Base-by-base conservation (phyloP, 2,113 vertebrate species). In the Phasianus colchicus region DNA sequence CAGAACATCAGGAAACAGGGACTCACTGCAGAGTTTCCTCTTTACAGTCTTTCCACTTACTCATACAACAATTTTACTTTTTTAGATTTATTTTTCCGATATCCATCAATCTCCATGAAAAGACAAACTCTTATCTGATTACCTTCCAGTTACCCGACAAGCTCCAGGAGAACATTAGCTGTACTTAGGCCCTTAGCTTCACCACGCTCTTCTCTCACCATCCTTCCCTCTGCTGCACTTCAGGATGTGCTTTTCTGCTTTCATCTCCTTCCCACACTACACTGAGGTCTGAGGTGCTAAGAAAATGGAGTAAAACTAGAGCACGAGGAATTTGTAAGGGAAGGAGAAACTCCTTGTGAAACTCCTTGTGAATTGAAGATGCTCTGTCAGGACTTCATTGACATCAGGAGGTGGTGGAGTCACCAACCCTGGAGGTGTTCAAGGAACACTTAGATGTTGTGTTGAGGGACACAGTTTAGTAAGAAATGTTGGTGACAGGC, bases 191-290 rank as follows among this genome's bases (percentile, higher is more conserved):
- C 40, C 60, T 38, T 34, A 10, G 20, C 16, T 86, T 55, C 21
- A 15, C 40, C 7, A 9, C 1, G 27, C 66, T 58, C 50, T 38
- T 42, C 63, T 38, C 43, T 43, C 63, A 3, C 12, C 32, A 2
- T 14, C 11, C 12, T 52, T 58, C 29, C 18, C 42, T 50, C 36
- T 45, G 0, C 4, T 29, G 6, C 3, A 1, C 12, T 43, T 9
- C 8, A 11, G 6, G 10, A 79, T 20, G 11, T 17, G 32, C 22
- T 77, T 52, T 52, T 58, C 14, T 65, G 1, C 8, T 58, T 36
- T 17, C 32, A 34, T 15, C 18, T 40, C 15, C 30, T 40, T 52
- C 43, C 29, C 0, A 0, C 12, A 25, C 16, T 42, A 29, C 0
- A 1, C 0, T 30, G 34, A 11, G 34, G 11, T 15, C 27, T 88